Percentiles rank a stretch among this genome's conserved stretches.
Conservation (phyloP, 2,888 invertebrate genomes). For the Archaeoteleia sp. region DNA sequence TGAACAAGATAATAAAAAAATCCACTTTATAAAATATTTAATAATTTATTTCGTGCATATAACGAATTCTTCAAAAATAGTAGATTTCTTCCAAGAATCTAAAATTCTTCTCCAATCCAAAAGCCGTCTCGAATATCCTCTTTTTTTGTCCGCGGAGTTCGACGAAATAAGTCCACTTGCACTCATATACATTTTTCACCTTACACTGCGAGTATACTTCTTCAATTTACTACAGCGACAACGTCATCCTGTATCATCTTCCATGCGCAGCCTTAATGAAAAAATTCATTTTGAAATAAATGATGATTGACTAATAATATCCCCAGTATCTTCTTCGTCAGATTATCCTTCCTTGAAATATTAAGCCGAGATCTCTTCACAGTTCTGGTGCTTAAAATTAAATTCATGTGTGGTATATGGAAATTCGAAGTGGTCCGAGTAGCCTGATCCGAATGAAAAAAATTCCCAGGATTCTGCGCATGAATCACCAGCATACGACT, state of each 20-base stretch:
- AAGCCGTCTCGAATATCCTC: constrained; percentile 21
- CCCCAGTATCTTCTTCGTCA: no score
- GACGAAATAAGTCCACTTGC: constrained; percentile 8
- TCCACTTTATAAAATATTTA: constrained; percentile 23
- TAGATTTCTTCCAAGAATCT: constrained; percentile 7
- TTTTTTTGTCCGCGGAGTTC: no score
- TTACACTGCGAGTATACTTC: constrained; percentile 10
- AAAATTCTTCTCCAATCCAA: constrained; percentile 1
- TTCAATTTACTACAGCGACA: no score
- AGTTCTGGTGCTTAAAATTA: no score
- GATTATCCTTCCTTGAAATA: no score
- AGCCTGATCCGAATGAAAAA: no score
- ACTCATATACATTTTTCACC: constrained; percentile 3
- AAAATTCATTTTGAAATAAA: no score
- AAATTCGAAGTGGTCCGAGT: no score
- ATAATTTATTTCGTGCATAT: constrained; percentile 37
- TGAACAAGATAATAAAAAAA: constrained; percentile 17
- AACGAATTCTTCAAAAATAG: constrained; percentile 29
- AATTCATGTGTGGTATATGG: no score
- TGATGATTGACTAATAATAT: no score
- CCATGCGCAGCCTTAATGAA: not conserved
- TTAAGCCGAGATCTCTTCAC: no score
- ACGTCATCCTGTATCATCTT: not conserved
- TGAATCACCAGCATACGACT: not conserved
- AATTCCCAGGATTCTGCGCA: constrained; percentile 2